Conservation (phyloP, 1,140 invertebrate species). For the Daktulosphaira vitifoliae region DNA sequence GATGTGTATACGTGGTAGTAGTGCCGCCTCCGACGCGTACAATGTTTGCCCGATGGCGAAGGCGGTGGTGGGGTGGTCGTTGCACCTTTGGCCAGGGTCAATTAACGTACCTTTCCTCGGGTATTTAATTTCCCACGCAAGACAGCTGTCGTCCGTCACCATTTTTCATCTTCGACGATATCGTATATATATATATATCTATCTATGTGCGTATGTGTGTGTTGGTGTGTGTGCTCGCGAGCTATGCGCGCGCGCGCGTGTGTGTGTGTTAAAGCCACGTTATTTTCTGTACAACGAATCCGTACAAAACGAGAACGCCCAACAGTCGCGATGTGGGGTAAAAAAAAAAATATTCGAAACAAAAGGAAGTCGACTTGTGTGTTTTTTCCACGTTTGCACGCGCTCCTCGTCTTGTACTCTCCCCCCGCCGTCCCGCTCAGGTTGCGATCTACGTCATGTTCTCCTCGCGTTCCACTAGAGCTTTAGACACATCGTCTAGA, state of each 20-base stretch:
- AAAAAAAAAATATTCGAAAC: conserved; percentile 21
- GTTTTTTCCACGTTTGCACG: not conserved
- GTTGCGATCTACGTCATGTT: no score
- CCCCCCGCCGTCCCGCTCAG: not conserved
- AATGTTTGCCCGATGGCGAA: not conserved
- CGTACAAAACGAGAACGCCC: conserved; percentile 12
- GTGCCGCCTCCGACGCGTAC: not conserved
- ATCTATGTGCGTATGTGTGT: not conserved
- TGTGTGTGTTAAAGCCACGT: not conserved
- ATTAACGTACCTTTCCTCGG: conserved; percentile 31
- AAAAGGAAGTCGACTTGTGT: conserved; percentile 26
- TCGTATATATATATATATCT: not conserved
- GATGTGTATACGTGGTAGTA: not conserved
- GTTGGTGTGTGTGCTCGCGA: not conserved
- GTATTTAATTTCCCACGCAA: conserved; percentile 33
- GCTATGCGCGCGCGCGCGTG: no score
- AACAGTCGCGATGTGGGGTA: conserved; percentile 25
- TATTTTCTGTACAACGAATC: conserved; percentile 21
- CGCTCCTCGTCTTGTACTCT: not conserved
- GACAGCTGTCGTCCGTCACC: conserved; percentile 32
- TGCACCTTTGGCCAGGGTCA: conserved; percentile 32
- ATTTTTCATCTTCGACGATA: conserved; percentile 34
- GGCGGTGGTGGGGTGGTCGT: conserved; percentile 10
- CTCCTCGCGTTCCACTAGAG: no score
- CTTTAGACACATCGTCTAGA: no score